Conservation (phyloP, 2,888 invertebrate genomes). For the Selenia dentaria region DNA sequence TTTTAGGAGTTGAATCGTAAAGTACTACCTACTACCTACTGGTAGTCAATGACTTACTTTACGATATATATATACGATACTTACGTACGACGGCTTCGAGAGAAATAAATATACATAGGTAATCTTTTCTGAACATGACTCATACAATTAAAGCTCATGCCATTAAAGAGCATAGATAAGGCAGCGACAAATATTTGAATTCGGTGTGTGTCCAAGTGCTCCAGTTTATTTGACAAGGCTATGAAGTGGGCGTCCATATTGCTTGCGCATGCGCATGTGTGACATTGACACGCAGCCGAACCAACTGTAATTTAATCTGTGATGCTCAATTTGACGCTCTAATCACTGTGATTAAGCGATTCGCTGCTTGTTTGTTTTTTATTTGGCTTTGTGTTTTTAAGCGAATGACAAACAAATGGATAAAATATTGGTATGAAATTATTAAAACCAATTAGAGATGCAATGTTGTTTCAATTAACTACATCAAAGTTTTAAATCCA, state of each 20-base stretch:
- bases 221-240: slow-evolving; percentile 56
- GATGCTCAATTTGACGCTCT: slow-evolving; percentile 39
- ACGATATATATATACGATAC: too few species aligned
- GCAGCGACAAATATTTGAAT: slow-evolving; percentile 30
- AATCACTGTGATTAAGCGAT: slow-evolving; percentile 45
- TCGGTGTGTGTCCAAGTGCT: slow-evolving; percentile 48
- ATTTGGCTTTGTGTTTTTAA: slow-evolving; percentile 5
- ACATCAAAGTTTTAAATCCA: too few species aligned
- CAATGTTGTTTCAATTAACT: too few species aligned
- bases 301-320: background rate
- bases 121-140: background rate
- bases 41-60: too few species aligned
- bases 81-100: too few species aligned
- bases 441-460: too few species aligned
- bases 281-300: slow-evolving; percentile 50
- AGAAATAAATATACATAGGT: too few species aligned
- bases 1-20: too few species aligned
- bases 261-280: slow-evolving; percentile 24
- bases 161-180: slow-evolving; percentile 29
- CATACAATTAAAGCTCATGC: slow-evolving; percentile 16
- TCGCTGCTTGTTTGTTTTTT: slow-evolving; percentile 21
- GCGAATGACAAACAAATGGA: slow-evolving; percentile 5
- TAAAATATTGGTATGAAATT: slow-evolving; percentile 14
- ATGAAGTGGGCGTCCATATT: slow-evolving; percentile 46
- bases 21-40: too few species aligned